Conservation (phyloP, 2,113 vertebrate genomes). For the Bungarus multicinctus region DNA sequence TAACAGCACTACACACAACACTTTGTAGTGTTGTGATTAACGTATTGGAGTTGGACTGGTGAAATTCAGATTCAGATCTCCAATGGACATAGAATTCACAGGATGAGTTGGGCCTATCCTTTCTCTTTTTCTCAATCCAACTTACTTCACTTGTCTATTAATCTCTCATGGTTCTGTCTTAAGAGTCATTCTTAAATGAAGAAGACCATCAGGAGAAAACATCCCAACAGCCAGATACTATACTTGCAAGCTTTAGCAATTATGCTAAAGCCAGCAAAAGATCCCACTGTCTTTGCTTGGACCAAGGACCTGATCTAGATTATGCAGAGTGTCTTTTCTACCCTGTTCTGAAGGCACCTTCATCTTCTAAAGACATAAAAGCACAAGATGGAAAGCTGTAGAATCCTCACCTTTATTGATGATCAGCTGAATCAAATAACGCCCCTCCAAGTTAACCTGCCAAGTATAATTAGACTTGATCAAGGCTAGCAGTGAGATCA, state of each 20-base stretch:
- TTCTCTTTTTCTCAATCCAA: not conserved
- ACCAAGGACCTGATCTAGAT: not conserved
- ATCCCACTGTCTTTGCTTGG: not conserved
- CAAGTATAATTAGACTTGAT: not conserved
- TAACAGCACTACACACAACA: not conserved
- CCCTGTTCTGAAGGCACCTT: not conserved
- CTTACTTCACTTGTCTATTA: not conserved
- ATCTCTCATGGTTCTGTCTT: not conserved
- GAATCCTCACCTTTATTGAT: not conserved
- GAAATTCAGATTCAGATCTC: not conserved
- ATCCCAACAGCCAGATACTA: not conserved
- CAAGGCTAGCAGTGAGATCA: not conserved
- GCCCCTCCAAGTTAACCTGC: not conserved
- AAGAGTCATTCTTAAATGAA: not conserved
- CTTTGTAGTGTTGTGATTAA: not conserved
- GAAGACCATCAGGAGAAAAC: not conserved
- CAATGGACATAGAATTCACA: not conserved
- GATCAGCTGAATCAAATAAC: not conserved
- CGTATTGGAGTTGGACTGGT: not conserved
- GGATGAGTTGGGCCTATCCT: not conserved
- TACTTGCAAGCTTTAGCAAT: not conserved
- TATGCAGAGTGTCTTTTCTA: not conserved
- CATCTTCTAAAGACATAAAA: not conserved
- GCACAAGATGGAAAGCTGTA: not conserved
- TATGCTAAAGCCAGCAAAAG: not conserved